A percentile compares a stretch with the other conserved stretches of the same genome.
Conservation (phyloP, 2,113 vertebrate species). For the Pelecanoides urinatrix region DNA sequence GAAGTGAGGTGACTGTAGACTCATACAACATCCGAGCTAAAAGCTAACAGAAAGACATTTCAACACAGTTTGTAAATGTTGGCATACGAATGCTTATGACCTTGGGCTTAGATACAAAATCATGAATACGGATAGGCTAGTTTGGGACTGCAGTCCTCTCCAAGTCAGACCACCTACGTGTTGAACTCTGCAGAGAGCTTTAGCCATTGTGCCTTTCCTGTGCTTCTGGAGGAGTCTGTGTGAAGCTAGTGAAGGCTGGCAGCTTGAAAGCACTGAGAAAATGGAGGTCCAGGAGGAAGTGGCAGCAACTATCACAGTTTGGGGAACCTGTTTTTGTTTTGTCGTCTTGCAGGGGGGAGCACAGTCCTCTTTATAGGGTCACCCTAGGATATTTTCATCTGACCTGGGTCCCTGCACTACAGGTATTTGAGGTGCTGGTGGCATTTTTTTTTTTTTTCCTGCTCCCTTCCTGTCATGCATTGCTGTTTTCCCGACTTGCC, state of each 20-base stretch:
- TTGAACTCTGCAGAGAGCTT: neutral
- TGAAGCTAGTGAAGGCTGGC: neutral
- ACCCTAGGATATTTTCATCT: neutral
- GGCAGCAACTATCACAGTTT: neutral
- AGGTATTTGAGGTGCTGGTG: neutral
- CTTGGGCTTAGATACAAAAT: neutral
- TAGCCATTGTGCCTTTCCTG: neutral
- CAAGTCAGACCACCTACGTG: neutral
- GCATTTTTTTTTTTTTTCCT: neutral
- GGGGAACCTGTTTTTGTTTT: neutral
- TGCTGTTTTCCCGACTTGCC: neutral
- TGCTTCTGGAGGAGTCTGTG: neutral
- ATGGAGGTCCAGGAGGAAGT: neutral
- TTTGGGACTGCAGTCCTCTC: neutral
- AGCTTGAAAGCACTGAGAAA: neutral
- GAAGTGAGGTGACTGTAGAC: neutral
- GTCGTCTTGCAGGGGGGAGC: neutral
- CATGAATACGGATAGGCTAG: neutral
- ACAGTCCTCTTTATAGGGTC: neutral
- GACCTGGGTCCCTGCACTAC: neutral
- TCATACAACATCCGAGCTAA: neutral
- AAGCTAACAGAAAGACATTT: slow-evolving; percentile 7
- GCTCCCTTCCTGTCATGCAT: neutral
- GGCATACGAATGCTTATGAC: neutral
- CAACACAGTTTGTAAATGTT: neutral